phyloP scores from a whole-genome alignment of 2,888 invertebrate species.

The Drosophila kambysellisi region DNA sequence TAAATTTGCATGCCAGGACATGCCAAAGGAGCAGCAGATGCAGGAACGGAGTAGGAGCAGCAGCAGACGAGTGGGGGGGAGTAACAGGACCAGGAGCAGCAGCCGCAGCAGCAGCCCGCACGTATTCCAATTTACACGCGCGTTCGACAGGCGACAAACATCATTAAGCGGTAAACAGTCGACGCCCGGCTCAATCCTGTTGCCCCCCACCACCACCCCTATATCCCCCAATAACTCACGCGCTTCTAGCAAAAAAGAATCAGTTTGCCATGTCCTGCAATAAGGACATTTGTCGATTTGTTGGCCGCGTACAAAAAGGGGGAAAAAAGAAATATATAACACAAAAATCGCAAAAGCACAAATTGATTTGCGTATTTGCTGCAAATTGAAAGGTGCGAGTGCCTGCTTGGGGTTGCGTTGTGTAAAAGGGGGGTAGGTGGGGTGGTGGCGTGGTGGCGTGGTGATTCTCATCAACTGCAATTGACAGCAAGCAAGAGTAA shows the following conservation, averaged over 20 bases:
- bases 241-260: constrained; percentile 9
- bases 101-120: constrained; percentile 33
- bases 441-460: not conserved
- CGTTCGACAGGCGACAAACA: constrained; percentile 69
- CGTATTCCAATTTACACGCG: constrained; percentile 70
- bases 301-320: constrained; percentile 23
- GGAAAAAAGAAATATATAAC: constrained; percentile 15
- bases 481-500: constrained; percentile 54
- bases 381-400: constrained; percentile 34
- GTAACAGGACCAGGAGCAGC: not conserved
- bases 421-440: not conserved
- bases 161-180: constrained; percentile 63
- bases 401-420: not conserved
- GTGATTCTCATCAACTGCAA: constrained; percentile 50
- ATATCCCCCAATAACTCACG: not conserved
- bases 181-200: not conserved
- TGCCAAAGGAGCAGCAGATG: not conserved
- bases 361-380: constrained; percentile 65
- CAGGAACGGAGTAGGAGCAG: not conserved
- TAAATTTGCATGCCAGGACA: constrained; percentile 66
- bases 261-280: constrained; percentile 27
- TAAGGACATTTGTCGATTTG: constrained; percentile 40
- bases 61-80: not conserved
- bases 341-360: constrained; percentile 45
- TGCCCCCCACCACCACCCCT: not conserved